phyloP scores from a whole-genome alignment of 1,140 invertebrate genomes.

The Drosophila novamexicana region DNA sequence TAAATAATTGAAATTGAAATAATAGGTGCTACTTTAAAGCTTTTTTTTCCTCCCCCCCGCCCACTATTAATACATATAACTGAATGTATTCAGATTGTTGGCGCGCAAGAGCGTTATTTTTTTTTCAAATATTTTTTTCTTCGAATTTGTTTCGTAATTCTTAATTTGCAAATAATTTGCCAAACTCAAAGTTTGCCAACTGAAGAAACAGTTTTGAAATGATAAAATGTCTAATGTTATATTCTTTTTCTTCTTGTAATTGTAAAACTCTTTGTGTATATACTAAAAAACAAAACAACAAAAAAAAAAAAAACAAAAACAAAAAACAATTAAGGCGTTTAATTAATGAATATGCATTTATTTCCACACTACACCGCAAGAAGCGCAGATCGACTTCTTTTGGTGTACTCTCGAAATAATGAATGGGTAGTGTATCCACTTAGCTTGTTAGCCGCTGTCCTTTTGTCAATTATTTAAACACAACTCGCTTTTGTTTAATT shows the following conservation, averaged over 20 bases:
- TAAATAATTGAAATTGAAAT: conserved; percentile 25
- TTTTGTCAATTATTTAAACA: conserved; percentile 34
- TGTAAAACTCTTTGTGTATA: conserved; percentile 67
- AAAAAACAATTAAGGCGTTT: conserved; percentile 40
- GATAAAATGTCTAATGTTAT: conserved; percentile 50
- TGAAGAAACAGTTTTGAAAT: conserved; percentile 31
- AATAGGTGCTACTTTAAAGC: conserved; percentile 58
- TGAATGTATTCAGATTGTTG: conserved; percentile 25
- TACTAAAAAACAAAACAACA: conserved; percentile 59
- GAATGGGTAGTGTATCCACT: conserved; percentile 7
- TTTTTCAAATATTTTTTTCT: conserved; percentile 10
- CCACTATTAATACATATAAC: conserved; percentile 1
- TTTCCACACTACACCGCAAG: conserved; percentile 75
- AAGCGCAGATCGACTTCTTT: conserved; percentile 63
- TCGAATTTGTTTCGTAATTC: neutral
- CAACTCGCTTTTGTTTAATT: conserved; percentile 72
- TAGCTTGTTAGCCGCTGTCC: conserved; percentile 20
- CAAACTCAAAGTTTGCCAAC: conserved; percentile 74
- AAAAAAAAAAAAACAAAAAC: conserved; percentile 44
- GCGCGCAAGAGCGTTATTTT: neutral
- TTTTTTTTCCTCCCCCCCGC: conserved; percentile 17
- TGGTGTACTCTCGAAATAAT: conserved; percentile 77
- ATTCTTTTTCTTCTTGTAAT: conserved; percentile 38
- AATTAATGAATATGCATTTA: conserved; percentile 72
- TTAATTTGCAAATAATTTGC: conserved; percentile 53